A percentile compares a stretch with the other conserved stretches of the same genome.
Conservation (phyloP, 1,140 invertebrate genomes). For the Nephotettix cincticeps region DNA sequence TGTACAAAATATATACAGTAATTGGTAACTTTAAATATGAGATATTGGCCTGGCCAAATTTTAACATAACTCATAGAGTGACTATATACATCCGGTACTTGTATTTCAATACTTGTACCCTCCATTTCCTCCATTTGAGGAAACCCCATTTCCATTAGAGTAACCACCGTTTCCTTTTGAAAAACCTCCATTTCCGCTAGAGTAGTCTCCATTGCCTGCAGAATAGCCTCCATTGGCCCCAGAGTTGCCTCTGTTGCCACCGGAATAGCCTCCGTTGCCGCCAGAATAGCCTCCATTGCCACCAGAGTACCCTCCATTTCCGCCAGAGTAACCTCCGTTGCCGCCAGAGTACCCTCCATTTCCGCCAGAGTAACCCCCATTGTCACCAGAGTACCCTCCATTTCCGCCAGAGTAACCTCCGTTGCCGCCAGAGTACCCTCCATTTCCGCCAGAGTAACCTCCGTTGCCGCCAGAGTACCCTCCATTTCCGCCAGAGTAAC, state of each 20-base stretch:
- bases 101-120: neutral
- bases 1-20: slow-evolving; percentile 4
- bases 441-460: slow-evolving; percentile 22
- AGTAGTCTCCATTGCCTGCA: slow-evolving; percentile 6
- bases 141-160: neutral
- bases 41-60: neutral
- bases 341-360: neutral
- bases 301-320: slow-evolving; percentile 15
- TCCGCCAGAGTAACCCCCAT: slow-evolving; percentile 5
- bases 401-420: slow-evolving; percentile 18
- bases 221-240: slow-evolving; percentile 2
- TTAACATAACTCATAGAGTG: neutral
- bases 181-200: neutral
- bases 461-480: slow-evolving; percentile 9
- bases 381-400: neutral
- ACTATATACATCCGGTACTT: neutral
- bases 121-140: neutral
- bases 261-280: slow-evolving; percentile 12
- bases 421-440: slow-evolving; percentile 2
- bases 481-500: slow-evolving; percentile 11
- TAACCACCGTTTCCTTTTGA: neutral
- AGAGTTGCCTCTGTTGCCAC: slow-evolving; percentile 6
- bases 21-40: neutral
- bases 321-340: slow-evolving; percentile 5
- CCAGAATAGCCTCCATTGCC: slow-evolving; percentile 5